phyloP scores from a whole-genome alignment of 37 sponge, comb jelly and placozoan genomes.

The Aphrocallistes beatrix region DNA sequence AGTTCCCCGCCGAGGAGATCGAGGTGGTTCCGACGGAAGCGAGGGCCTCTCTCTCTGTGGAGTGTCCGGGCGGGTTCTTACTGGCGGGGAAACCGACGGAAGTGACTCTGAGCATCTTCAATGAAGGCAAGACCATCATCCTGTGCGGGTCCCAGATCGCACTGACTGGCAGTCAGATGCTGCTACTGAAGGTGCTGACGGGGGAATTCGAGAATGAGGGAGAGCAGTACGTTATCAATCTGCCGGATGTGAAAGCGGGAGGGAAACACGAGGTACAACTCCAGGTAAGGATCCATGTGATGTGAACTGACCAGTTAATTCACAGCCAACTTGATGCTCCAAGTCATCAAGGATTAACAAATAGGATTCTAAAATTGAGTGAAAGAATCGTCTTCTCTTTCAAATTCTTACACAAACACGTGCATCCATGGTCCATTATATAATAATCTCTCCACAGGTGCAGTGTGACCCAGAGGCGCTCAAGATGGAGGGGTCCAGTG shows the following conservation, averaged over 20 bases:
- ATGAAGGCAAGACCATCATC: neutral
- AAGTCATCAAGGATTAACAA: no score
- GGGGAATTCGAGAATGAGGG: neutral
- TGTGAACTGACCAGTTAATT: no score
- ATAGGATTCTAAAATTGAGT: no score
- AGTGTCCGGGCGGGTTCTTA: slow-evolving; percentile 3
- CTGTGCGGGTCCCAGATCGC: neutral
- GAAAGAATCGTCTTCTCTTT: no score
- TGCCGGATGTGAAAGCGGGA: neutral
- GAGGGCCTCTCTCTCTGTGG: neutral
- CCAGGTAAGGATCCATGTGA: neutral
- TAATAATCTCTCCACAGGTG: no score
- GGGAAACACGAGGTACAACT: neutral
- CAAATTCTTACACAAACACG: no score
- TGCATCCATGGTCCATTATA: no score
- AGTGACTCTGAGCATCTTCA: neutral
- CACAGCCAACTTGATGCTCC: no score
- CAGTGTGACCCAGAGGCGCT: neutral
- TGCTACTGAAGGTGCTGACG: neutral
- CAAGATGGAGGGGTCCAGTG: neutral
- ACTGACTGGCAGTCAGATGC: neutral
- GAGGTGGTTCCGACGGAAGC: neutral
- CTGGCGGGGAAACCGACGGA: neutral
- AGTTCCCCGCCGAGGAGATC: neutral
- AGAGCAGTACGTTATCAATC: neutral